Evolutionary conservation across 2,888 invertebrate genomes (phyloP), one percentile per base, ranked within the genome.

Genomic region (Eledona agricola): DNA sequence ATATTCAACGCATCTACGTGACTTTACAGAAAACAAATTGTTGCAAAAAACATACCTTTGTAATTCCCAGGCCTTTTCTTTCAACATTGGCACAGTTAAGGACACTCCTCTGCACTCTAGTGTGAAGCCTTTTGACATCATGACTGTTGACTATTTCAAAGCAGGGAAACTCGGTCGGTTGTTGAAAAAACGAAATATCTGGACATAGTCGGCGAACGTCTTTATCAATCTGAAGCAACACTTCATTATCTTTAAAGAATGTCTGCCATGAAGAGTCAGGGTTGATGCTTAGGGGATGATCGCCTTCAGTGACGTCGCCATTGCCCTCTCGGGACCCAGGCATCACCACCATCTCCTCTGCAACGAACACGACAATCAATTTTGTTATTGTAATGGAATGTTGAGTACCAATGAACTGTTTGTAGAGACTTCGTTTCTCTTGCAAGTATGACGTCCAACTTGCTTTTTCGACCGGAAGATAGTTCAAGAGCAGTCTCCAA

Each of bases 191-290:
- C 42, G 95, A 96, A 72, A 94, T 93, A 74, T 97, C 97, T 5
- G 97, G 97, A 72, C 95, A 96, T 1, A 97, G 78, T 40, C 97
- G 83, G 60, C 95, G 84, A 32, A 96, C 96, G 77, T 97, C 96
- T 75, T 97, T 98, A 76, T 98, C 97, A 66, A 99, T 98, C 81
- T 99, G 99, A 26, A 96, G 77, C 23, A 99, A 79, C 52, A 97
- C 95, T 78, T 98, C 96, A 76, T 99, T 99, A 75, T 99, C 98
- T 74, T 90, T 93, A 77, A 99, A 99, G 76, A 89, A 98, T 1
- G 88, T 89, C 66, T 89, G 89, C 99, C 99, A 99, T 32, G 93
- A 89, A 72, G 96, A 96, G 63, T 93, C 91, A 0, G 97, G 96
- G 66, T 91, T 93, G n/a, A 91, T 88, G 74, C 92, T 96, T 38